Conservation (phyloP, 2,797 vertebrate species). For the Pseudopleuronectes americanus region DNA sequence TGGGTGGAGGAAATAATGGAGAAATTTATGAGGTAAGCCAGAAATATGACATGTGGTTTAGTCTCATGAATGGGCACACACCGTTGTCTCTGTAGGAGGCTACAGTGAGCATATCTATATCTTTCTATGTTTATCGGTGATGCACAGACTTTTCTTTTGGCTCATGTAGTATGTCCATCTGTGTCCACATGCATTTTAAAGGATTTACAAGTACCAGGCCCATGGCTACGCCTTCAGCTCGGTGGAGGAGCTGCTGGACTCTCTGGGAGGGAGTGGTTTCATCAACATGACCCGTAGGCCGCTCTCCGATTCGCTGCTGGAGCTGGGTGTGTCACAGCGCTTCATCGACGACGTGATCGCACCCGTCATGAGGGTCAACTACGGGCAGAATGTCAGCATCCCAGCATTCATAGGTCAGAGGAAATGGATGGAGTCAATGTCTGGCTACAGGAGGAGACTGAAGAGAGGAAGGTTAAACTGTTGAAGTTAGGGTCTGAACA, state of each 20-base stretch:
- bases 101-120: background rate
- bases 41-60: background rate
- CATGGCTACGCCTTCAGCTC: constrained; percentile 96
- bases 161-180: background rate
- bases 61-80: too few species aligned
- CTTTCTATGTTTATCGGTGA: background rate
- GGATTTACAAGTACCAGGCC: constrained; percentile 98
- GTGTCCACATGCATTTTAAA: constrained; percentile 55
- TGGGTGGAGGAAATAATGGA: constrained; percentile 99
- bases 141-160: background rate
- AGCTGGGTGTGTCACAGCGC: constrained; percentile 94
- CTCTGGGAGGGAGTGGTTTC: constrained; percentile 92
- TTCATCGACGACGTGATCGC: constrained; percentile 96
- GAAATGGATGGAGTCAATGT: constrained; percentile 3
- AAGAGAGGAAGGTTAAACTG: background rate
- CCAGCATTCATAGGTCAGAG: constrained; percentile 95
- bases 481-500: constrained; percentile 1
- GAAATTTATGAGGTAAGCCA: constrained; percentile 98
- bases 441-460: background rate
- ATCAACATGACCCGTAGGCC: constrained; percentile 95
- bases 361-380: constrained; percentile 93
- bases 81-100: constrained; percentile 5
- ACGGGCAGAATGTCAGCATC: constrained; percentile 93
- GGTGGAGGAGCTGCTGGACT: constrained; percentile 92
- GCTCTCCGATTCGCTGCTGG: constrained; percentile 92